Percentiles rank a stretch among this genome's conserved stretches.
Conservation (phyloP, 1,140 invertebrate species). For the Sitodiplosis mosellana region DNA sequence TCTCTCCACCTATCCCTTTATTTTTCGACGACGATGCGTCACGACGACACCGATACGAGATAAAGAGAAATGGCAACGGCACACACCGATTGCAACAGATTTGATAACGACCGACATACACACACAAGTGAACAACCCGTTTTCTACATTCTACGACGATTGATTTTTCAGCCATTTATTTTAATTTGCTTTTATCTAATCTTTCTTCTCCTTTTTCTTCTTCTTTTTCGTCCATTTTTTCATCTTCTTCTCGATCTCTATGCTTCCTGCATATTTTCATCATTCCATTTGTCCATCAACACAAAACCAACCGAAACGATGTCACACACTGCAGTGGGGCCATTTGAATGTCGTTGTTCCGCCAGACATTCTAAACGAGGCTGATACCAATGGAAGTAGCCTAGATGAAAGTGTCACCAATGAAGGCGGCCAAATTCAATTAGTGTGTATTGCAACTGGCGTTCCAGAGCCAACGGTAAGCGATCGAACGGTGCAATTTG, state of each 20-base stretch:
- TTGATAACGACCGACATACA: too few species aligned
- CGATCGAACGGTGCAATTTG: background rate
- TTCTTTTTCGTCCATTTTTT: too few species aligned
- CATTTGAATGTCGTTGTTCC: slow-evolving; percentile 66
- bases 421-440: slow-evolving; percentile 56
- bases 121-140: too few species aligned
- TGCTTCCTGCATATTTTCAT: background rate
- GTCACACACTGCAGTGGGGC: slow-evolving; percentile 41
- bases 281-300: too few species aligned
- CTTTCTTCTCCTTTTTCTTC: background rate
- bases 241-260: background rate
- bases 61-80: too few species aligned
- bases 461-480: slow-evolving; percentile 54
- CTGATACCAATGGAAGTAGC: slow-evolving; percentile 27
- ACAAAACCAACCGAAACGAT: slow-evolving; percentile 1
- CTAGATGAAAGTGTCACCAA: slow-evolving; percentile 36
- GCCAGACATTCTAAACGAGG: slow-evolving; percentile 58
- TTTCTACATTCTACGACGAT: too few species aligned
- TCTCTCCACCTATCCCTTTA: too few species aligned
- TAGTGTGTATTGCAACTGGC: slow-evolving; percentile 62
- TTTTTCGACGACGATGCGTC: too few species aligned
- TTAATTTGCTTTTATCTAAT: background rate
- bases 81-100: too few species aligned
- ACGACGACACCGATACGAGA: too few species aligned
- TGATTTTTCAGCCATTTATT: too few species aligned